These are phyloP conservation scores for Drosophila siamana DNA, from an alignment of 2,888 invertebrate species.

Conservation along the genomic window DNA sequence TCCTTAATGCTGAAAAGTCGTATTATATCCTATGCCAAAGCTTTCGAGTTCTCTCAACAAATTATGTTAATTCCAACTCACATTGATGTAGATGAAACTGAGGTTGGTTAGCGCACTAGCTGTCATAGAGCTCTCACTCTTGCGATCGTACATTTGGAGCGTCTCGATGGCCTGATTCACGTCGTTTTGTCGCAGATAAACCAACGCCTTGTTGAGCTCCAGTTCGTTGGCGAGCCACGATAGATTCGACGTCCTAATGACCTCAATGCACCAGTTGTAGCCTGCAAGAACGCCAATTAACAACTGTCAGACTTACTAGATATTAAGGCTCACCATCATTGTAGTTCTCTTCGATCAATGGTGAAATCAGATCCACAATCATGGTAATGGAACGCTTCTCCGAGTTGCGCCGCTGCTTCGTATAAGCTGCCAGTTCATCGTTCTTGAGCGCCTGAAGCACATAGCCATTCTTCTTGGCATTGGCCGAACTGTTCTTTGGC, in stretches of 20 bases:
- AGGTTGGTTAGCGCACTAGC: constrained; percentile 94
- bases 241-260: constrained; percentile 95
- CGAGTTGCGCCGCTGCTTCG: constrained; percentile 89
- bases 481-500: constrained; percentile 29
- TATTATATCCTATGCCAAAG: too few species aligned
- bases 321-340: constrained; percentile 86
- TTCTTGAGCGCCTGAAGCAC: constrained; percentile 91
- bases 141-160: constrained; percentile 93
- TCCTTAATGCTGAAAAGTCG: too few species aligned
- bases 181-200: constrained; percentile 93
- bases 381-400: constrained; percentile 94
- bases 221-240: constrained; percentile 93
- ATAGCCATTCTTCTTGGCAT: constrained; percentile 86
- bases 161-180: constrained; percentile 93
- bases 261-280: constrained; percentile 95
- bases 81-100: constrained; percentile 90
- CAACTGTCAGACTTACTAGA: too few species aligned
- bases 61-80: constrained; percentile 48
- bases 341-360: constrained; percentile 90
- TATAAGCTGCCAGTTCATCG: constrained; percentile 91
- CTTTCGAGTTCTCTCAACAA: too few species aligned
- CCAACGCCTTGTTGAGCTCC: constrained; percentile 95
- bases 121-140: constrained; percentile 91
- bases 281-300: constrained; percentile 52
- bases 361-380: constrained; percentile 95